phyloP scores from a whole-genome alignment of 2,888 invertebrate species.

The Zaprionus obscuricornis region DNA sequence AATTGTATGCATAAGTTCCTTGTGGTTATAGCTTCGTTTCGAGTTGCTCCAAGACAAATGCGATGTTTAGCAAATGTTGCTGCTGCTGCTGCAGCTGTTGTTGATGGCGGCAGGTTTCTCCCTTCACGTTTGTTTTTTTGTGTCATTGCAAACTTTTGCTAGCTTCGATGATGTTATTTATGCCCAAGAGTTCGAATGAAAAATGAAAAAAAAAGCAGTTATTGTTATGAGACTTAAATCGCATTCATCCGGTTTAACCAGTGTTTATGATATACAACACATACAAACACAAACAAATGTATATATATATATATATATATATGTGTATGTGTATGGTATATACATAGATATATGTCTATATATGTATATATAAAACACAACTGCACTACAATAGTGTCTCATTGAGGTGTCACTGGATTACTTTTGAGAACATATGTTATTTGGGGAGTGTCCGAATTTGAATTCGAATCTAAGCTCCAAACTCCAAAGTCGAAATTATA shows the following conservation, averaged over 20 bases:
- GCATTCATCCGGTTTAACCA: slow-evolving; percentile 65
- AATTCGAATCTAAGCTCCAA: too few species aligned
- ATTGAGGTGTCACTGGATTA: too few species aligned
- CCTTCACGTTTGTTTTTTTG: slow-evolving; percentile 2
- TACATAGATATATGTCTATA: not conserved
- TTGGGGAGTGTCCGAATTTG: too few species aligned
- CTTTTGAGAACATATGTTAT: too few species aligned
- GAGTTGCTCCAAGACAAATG: too few species aligned
- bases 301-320: not conserved
- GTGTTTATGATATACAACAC: slow-evolving; percentile 45
- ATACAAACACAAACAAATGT: slow-evolving; percentile 1
- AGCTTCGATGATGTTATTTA: slow-evolving; percentile 60
- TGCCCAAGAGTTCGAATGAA: slow-evolving; percentile 45
- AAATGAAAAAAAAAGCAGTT: slow-evolving; percentile 57
- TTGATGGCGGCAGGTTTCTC: slow-evolving; percentile 42
- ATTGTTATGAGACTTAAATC: slow-evolving; percentile 59
- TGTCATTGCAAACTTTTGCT: slow-evolving; percentile 27
- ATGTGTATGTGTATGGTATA: not conserved
- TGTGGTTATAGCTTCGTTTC: too few species aligned
- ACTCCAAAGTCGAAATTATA: too few species aligned
- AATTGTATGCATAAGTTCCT: not conserved
- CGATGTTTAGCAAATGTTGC: slow-evolving; percentile 17
- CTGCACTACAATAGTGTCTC: too few species aligned
- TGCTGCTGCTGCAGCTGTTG: slow-evolving; percentile 28
- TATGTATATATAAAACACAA: too few species aligned